Percentiles rank a stretch among this genome's conserved stretches.
Conservation (phyloP, 2,888 invertebrate genomes). For the Leptothorax acervorum region DNA sequence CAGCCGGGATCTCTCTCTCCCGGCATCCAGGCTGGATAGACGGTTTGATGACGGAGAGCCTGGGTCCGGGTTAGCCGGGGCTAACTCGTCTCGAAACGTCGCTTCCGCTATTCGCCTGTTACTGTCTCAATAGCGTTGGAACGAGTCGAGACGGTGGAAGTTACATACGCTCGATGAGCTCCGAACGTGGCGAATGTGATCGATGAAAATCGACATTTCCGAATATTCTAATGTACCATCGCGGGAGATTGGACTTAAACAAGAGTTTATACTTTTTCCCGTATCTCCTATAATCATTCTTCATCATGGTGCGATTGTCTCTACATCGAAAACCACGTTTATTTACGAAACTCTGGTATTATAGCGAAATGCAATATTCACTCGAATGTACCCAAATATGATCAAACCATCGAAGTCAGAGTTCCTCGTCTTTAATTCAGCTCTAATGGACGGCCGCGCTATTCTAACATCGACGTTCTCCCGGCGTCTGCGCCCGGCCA, state of each 20-base stretch:
- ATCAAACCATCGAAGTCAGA: not conserved
- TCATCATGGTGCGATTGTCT: not conserved
- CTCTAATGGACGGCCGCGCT: slow-evolving; percentile 4
- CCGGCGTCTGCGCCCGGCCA: slow-evolving; percentile 33
- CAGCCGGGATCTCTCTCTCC: slow-evolving; percentile 42
- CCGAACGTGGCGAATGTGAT: not conserved
- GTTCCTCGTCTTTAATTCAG: slow-evolving; percentile 11
- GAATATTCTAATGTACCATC: not conserved
- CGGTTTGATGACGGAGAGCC: slow-evolving; percentile 73
- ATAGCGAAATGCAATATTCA: not conserved
- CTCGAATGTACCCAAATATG: not conserved
- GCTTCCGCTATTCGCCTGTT: slow-evolving; percentile 63
- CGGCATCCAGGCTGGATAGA: slow-evolving; percentile 71
- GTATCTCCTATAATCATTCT: not conserved
- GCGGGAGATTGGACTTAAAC: slow-evolving; percentile 4
- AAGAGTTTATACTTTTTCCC: not conserved
- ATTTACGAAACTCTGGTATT: not conserved
- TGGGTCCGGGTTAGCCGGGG: slow-evolving; percentile 56
- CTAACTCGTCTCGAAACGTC: slow-evolving; percentile 69
- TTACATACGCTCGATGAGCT: slow-evolving; percentile 36
- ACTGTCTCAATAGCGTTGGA: slow-evolving; percentile 27
- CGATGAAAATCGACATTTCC: slow-evolving; percentile 8
- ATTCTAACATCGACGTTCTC: slow-evolving; percentile 6
- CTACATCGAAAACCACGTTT: not conserved
- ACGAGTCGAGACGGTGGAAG: slow-evolving; percentile 26